Percentiles rank a stretch among this genome's conserved stretches.
Evolutionary conservation across 2,113 vertebrate genomes (phyloP).

Genomic region (Myrmecobius fasciatus): DNA sequence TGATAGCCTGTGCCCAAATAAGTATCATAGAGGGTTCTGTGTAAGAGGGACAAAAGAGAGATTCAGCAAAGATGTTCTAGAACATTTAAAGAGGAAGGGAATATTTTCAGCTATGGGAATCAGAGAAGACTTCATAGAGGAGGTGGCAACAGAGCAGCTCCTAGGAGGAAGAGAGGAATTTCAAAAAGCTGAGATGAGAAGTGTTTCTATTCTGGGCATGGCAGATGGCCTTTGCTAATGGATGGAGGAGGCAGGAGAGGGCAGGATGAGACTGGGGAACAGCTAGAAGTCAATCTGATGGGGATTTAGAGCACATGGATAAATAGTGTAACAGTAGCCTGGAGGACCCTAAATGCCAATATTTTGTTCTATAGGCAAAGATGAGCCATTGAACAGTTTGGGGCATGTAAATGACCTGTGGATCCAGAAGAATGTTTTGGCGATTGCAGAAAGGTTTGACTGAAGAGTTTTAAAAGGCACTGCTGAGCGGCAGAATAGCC

Average conservation of each 20-base stretch:
- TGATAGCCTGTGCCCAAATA: neutral
- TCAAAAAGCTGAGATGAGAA: conserved; percentile 5
- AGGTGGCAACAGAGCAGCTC: neutral
- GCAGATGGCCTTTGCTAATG: conserved; percentile 3
- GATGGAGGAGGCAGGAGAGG: neutral
- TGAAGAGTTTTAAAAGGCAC: neutral
- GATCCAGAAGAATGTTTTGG: neutral
- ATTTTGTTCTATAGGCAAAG: neutral
- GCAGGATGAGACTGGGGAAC: neutral
- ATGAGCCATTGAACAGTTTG: neutral
- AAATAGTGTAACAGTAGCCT: neutral
- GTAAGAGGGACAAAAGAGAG: neutral
- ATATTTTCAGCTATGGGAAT: neutral
- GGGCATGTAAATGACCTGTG: neutral
- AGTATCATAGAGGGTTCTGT: neutral
- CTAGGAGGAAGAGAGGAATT: conserved; percentile 1
- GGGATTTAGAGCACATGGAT: neutral
- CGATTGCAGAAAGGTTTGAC: neutral
- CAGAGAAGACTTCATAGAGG: neutral
- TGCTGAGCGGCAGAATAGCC: neutral
- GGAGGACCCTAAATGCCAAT: neutral
- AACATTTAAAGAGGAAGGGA: neutral
- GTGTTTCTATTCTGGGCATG: conserved; percentile 1
- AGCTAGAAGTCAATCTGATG: neutral
- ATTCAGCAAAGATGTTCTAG: neutral